phyloP scores from a whole-genome alignment of 2,888 invertebrate species.

The Ophion ellenae region DNA sequence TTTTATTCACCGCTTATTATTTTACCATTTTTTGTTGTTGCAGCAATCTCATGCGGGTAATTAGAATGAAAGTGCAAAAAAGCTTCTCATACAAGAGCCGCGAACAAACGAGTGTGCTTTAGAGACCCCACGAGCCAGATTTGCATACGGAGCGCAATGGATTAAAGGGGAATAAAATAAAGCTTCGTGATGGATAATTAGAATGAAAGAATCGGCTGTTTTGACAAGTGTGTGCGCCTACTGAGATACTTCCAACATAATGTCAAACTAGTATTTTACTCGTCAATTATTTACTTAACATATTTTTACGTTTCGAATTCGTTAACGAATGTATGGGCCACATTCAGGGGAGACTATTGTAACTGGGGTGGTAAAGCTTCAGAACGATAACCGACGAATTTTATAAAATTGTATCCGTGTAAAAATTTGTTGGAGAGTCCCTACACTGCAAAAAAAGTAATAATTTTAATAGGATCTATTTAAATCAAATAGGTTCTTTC shows the following conservation, averaged over 20 bases:
- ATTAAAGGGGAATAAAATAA: not conserved
- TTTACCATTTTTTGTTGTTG: conserved; percentile 15
- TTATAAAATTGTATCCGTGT: no score
- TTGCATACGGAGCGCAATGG: not conserved
- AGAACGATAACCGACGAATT: no score
- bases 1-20: not conserved
- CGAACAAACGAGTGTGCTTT: not conserved
- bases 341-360: no score
- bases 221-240: not conserved
- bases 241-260: not conserved
- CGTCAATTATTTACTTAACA: not conserved
- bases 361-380: no score
- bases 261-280: not conserved
- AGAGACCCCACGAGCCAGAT: not conserved
- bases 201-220: not conserved
- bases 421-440: no score
- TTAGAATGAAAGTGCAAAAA: conserved; percentile 48
- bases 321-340: no score
- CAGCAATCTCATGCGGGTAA: conserved; percentile 39
- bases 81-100: not conserved
- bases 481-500: no score
- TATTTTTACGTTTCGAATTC: not conserved
- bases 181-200: not conserved
- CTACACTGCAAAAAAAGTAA: no score
- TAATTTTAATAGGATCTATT: no score